Percentiles rank a stretch among this genome's conserved stretches.
phyloP scores from a whole-genome alignment of 2,113 vertebrate genomes.

The Ahaetulla prasina region DNA sequence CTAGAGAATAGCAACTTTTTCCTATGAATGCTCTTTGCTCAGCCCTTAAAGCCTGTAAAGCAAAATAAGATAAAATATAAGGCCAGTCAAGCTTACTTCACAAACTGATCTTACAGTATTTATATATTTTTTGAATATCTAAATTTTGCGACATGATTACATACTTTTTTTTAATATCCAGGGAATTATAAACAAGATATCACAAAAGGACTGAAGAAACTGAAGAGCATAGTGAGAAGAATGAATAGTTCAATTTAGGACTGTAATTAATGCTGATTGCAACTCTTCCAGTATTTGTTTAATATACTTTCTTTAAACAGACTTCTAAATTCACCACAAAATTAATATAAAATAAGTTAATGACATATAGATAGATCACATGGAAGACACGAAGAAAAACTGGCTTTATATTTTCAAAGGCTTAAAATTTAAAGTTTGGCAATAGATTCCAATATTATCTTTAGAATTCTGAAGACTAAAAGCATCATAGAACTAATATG shows the following conservation, averaged over 20 bases:
- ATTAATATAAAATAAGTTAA: slow-evolving; percentile 52
- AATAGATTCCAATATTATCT: slow-evolving; percentile 44
- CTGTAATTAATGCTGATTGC: slow-evolving; percentile 4
- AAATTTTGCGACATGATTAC: slow-evolving; percentile 2
- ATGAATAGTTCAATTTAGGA: neutral
- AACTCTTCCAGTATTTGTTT: slow-evolving; percentile 8
- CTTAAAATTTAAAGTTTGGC: slow-evolving; percentile 53
- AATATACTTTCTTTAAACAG: slow-evolving; percentile 34
- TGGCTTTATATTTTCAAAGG: slow-evolving; percentile 55
- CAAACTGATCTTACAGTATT: neutral
- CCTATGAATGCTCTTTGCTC: neutral
- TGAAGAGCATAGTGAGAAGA: slow-evolving; percentile 1
- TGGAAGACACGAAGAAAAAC: slow-evolving; percentile 47
- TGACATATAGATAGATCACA: slow-evolving; percentile 51
- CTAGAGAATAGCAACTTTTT: neutral
- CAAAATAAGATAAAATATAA: neutral
- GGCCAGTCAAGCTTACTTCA: slow-evolving; percentile 5
- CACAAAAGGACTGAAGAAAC: neutral
- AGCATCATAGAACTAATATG: slow-evolving; percentile 7
- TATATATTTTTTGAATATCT: neutral
- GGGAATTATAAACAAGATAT: neutral
- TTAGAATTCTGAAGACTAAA: slow-evolving; percentile 33
- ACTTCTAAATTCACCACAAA: slow-evolving; percentile 54
- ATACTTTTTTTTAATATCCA: neutral
- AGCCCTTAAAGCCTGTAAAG: neutral